These are phyloP conservation scores for Tragelaphus imberbis DNA, from an alignment of 2,113 vertebrate genomes.

Conservation along the genomic window DNA sequence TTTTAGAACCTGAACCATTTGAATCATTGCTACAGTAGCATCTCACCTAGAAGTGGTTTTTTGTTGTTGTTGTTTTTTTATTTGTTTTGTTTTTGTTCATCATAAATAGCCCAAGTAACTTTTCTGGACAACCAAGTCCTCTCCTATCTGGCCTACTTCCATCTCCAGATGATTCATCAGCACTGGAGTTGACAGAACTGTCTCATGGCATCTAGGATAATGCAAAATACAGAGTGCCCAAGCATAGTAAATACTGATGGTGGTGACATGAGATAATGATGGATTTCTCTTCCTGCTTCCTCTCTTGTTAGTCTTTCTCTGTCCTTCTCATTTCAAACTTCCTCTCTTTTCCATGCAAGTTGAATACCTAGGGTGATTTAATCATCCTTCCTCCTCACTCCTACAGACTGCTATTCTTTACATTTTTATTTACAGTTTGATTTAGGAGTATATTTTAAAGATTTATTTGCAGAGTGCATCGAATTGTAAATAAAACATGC, in stretches of 20 bases:
- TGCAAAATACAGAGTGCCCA: background rate
- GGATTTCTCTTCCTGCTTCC: background rate
- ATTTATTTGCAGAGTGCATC: conserved; percentile 69
- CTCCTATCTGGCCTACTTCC: background rate
- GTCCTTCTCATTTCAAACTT: background rate
- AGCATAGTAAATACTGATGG: background rate
- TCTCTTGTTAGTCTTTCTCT: background rate
- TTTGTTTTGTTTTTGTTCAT: background rate
- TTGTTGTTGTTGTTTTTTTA: background rate
- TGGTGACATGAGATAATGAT: background rate
- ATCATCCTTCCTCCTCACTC: conserved; percentile 20
- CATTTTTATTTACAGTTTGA: conserved; percentile 70
- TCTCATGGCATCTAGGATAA: background rate
- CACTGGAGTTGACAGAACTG: background rate
- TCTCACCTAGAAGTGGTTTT: background rate
- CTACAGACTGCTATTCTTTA: conserved; percentile 59
- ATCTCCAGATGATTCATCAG: conserved; percentile 1
- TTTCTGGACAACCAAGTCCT: background rate
- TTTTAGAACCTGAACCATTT: background rate
- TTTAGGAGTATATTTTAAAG: conserved; percentile 70
- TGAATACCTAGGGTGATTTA: conserved; percentile 49
- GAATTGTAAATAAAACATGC: conserved; percentile 76
- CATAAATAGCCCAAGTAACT: conserved; percentile 2
- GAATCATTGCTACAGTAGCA: background rate
- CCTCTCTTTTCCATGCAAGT: background rate